Base-by-base conservation (phyloP, 2,888 invertebrate species). In the Chrysina gloriosa region DNA sequence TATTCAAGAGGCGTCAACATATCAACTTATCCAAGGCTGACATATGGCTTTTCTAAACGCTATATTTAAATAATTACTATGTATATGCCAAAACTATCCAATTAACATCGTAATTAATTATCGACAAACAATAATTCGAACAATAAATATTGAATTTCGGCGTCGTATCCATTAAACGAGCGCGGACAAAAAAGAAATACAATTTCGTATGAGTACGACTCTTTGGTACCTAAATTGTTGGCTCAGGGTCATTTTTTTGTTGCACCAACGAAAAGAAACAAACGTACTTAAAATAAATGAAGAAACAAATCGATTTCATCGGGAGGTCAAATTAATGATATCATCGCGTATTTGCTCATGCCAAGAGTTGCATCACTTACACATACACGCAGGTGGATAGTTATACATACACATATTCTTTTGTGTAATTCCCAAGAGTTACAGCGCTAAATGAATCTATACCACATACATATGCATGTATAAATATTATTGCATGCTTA, bases 251-350 rank as follows among this genome's bases (percentile, higher is more conserved):
- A 36, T 47, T 66, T 66, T n/a, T 63, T 67, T 69, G 47, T 61
- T 47, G 31, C 27, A 58, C 19, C 25, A 36, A 11, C 36, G 36
- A 3, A 3, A 36, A 36, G 36, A 4, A 36, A 25, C 27, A 63
- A 69, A 42, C 66, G 29, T n/a, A 47, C 50, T 56, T 56, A 65
- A 68, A 61, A 67, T 63, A 70, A 65, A 68, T 66, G 66, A 68
- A 69, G 66, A 70, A 70, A 70, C 68, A 70, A 70, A 70, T 70
- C 69, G 70, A 67, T 69, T 66, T 66, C 54, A 48, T 39, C 63
- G 61, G 58, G 63, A 69, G 71, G 69, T 70, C 68, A 64, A 67
- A 54, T 66, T 71, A 71, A 71, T 71, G 71, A 71, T 71, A 69
- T 71, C 71, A 71, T 71, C 71, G 48, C 45, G 64, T 69, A 66